Percentiles rank a stretch among this genome's conserved stretches.
Conservation (phyloP, 2,113 vertebrate genomes). For the Marcusenius ussheri region DNA sequence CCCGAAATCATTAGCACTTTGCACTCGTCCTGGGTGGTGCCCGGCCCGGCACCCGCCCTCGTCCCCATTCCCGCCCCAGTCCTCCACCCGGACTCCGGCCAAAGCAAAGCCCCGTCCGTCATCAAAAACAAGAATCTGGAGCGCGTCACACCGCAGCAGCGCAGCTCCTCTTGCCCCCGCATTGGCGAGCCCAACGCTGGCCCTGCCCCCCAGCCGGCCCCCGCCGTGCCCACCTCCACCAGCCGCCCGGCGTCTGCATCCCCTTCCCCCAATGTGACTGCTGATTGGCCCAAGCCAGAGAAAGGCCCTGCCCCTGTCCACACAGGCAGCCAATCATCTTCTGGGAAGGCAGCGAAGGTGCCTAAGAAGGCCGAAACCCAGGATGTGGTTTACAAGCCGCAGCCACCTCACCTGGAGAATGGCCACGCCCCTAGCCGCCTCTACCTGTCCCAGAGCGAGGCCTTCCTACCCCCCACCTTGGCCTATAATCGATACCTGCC, state of each 20-base stretch:
- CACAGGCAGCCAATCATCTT: constrained; percentile 59
- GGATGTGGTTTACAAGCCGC: constrained; percentile 54
- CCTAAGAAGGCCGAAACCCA: constrained; percentile 67
- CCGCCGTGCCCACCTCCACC: constrained; percentile 44
- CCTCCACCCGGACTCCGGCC: constrained; percentile 59
- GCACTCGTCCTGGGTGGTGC: constrained; percentile 87
- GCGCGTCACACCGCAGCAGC: constrained; percentile 76
- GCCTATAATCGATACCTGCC: constrained; percentile 84
- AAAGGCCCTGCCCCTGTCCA: constrained; percentile 60
- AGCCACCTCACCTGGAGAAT: constrained; percentile 63
- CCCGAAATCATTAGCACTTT: constrained; percentile 92
- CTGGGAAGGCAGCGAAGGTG: constrained; percentile 59
- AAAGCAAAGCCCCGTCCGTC: constrained; percentile 58
- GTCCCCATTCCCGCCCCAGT: constrained; percentile 47
- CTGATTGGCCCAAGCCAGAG: constrained; percentile 73
- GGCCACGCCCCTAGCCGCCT: constrained; percentile 73
- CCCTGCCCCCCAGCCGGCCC: constrained; percentile 52
- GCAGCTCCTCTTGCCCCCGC: constrained; percentile 83
- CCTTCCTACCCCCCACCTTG: constrained; percentile 79
- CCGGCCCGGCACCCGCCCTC: constrained; percentile 64
- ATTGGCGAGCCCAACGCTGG: constrained; percentile 69
- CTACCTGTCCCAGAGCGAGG: constrained; percentile 77
- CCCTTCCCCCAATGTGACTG: constrained; percentile 73
- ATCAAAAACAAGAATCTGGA: constrained; percentile 84
- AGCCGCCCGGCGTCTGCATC: constrained; percentile 68